Evolutionary conservation across 2,888 invertebrate species (phyloP).

Genomic region (Brachynemurus nebulosus): DNA sequence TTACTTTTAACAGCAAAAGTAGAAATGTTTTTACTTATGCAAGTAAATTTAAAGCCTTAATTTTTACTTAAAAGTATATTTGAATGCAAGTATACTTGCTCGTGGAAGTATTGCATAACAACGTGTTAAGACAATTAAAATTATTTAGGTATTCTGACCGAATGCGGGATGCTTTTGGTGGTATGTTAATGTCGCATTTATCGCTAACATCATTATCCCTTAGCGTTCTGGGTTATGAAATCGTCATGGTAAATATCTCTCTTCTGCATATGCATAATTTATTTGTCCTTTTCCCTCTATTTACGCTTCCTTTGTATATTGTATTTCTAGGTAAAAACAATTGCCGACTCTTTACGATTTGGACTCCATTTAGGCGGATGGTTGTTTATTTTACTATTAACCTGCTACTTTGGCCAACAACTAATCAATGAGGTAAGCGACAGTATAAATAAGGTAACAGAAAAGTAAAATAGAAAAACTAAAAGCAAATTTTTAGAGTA

Average conservation of each 20-base stretch:
- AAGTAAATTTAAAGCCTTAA: no score
- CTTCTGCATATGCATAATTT: not conserved
- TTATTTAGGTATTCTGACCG: slow-evolving; percentile 17
- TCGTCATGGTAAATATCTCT: slow-evolving; percentile 19
- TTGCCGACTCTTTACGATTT: slow-evolving; percentile 20
- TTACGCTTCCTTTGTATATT: no score
- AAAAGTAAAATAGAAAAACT: not conserved
- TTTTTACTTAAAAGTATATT: no score
- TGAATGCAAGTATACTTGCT: no score
- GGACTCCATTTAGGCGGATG: slow-evolving; percentile 23
- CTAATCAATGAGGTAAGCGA: slow-evolving; percentile 22
- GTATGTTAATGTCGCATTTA: slow-evolving; percentile 24
- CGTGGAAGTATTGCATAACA: no score
- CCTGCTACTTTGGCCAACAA: slow-evolving; percentile 24
- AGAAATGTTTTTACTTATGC: no score
- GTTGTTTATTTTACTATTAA: slow-evolving; percentile 22
- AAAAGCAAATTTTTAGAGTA: slow-evolving; percentile 17
- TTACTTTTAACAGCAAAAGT: no score
- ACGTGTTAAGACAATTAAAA: not conserved
- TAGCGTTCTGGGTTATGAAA: slow-evolving; percentile 23
- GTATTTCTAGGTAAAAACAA: slow-evolving; percentile 9
- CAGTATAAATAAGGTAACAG: slow-evolving; percentile 1
- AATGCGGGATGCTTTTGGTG: slow-evolving; percentile 21
- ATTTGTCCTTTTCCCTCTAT: no score
- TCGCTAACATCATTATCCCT: slow-evolving; percentile 23